These are phyloP conservation scores for Luehdorfia chinensis DNA, from an alignment of 1,140 invertebrate genomes.

Conservation along the genomic window DNA sequence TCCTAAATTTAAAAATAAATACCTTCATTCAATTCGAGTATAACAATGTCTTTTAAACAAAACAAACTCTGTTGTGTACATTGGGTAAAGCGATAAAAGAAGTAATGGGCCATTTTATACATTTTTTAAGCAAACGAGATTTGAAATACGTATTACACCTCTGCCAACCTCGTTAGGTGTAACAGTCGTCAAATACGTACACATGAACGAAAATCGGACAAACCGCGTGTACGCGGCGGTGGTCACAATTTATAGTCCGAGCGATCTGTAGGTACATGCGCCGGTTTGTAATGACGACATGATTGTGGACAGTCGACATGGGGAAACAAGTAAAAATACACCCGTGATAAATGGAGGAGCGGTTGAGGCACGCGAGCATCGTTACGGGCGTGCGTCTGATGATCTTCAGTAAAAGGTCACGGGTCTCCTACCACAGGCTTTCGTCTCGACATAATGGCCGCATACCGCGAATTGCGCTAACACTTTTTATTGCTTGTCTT, in stretches of 20 bases:
- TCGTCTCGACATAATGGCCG: constrained; percentile 14
- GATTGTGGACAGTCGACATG: constrained; percentile 68
- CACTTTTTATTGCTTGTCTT: background rate
- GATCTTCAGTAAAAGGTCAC: constrained; percentile 46
- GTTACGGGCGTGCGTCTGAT: constrained; percentile 47
- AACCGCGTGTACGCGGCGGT: constrained; percentile 26
- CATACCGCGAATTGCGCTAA: constrained; percentile 10
- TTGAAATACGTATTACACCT: too few species aligned
- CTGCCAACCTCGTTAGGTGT: too few species aligned
- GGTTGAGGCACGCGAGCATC: constrained; percentile 52
- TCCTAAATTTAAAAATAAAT: too few species aligned
- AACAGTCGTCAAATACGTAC: too few species aligned
- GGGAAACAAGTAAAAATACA: constrained; percentile 68
- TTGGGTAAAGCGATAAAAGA: too few species aligned
- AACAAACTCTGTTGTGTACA: too few species aligned
- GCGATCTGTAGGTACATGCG: constrained; percentile 53
- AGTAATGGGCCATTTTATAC: too few species aligned
- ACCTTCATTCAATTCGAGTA: too few species aligned
- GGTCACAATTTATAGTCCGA: constrained; percentile 69
- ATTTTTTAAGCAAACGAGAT: too few species aligned
- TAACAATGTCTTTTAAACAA: too few species aligned
- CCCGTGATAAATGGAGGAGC: constrained; percentile 63
- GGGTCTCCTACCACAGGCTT: constrained; percentile 11
- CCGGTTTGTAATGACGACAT: constrained; percentile 69
- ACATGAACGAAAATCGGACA: background rate